phyloP scores from a whole-genome alignment of 2,888 invertebrate species.

The Arrhopalites spinosus region DNA sequence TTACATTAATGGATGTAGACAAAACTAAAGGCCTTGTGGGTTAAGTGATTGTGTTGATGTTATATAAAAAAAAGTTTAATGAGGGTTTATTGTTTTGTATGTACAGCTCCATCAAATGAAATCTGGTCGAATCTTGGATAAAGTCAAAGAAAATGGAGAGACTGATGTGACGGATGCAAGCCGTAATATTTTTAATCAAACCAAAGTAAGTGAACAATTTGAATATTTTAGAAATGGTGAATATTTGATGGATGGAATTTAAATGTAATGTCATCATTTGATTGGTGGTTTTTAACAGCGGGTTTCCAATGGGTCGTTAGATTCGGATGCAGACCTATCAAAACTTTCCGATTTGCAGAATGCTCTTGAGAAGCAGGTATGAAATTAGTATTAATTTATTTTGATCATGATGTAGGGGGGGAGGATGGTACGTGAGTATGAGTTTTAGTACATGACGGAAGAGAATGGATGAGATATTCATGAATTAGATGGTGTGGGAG shows the following conservation, averaged over 20 bases:
- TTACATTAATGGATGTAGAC: too few species aligned
- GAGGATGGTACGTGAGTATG: neutral
- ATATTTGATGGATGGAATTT: too few species aligned
- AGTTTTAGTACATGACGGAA: neutral
- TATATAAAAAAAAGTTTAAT: neutral
- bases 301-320: slow-evolving; percentile 67
- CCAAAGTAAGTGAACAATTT: slow-evolving; percentile 37
- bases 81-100: neutral
- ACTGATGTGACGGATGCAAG: slow-evolving; percentile 44
- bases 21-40: too few species aligned
- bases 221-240: too few species aligned
- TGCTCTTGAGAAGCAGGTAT: slow-evolving; percentile 84
- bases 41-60: too few species aligned
- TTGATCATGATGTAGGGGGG: neutral
- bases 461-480: too few species aligned
- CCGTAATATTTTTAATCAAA: slow-evolving; percentile 42
- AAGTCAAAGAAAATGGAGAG: slow-evolving; percentile 54
- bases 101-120: slow-evolving; percentile 46
- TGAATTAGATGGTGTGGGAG: neutral
- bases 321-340: slow-evolving; percentile 66
- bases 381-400: neutral
- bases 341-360: slow-evolving; percentile 79
- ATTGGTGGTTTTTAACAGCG: too few species aligned
- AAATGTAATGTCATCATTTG: too few species aligned
- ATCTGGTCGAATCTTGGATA: slow-evolving; percentile 46